phyloP scores from a whole-genome alignment of 2,888 invertebrate species.

The Acrobasis repandana region DNA sequence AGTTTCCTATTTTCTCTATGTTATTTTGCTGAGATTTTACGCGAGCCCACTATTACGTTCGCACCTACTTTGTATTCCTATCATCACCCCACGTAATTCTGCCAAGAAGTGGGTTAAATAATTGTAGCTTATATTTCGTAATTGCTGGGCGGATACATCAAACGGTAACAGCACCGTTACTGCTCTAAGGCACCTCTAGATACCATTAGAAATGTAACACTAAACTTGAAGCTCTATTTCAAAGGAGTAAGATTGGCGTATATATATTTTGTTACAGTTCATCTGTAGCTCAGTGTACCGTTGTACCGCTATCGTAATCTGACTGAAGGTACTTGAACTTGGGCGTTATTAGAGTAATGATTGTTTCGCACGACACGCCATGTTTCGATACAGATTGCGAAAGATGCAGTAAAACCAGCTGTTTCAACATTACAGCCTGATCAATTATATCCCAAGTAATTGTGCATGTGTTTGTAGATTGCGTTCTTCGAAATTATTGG shows the following conservation, averaged over 20 bases:
- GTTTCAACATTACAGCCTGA: slow-evolving; percentile 11
- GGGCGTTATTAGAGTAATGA: slow-evolving; percentile 18
- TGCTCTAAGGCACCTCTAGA: slow-evolving; percentile 9
- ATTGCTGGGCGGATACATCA: slow-evolving; percentile 32
- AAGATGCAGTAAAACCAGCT: slow-evolving; percentile 17
- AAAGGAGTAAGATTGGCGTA: background rate
- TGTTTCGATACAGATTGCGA: slow-evolving; percentile 22
- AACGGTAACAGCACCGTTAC: slow-evolving; percentile 52
- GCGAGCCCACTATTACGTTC: too few relatives aligned
- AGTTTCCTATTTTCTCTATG: too few relatives aligned
- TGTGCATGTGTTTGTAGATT: slow-evolving; percentile 1
- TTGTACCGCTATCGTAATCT: slow-evolving; percentile 16
- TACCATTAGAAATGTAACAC: background rate
- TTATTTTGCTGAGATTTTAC: too few relatives aligned
- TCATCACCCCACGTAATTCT: slow-evolving; percentile 47
- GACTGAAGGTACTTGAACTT: slow-evolving; percentile 21
- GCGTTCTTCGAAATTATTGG: background rate
- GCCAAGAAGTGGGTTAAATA: slow-evolving; percentile 55
- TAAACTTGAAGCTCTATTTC: background rate
- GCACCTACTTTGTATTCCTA: background rate
- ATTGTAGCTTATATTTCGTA: slow-evolving; percentile 59
- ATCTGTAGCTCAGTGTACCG: background rate
- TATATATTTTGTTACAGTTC: background rate
- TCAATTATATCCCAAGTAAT: slow-evolving; percentile 7
- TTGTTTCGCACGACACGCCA: slow-evolving; percentile 20